Conservation (phyloP, 2,888 invertebrate species). For the Pandemis cinnamomeana region DNA sequence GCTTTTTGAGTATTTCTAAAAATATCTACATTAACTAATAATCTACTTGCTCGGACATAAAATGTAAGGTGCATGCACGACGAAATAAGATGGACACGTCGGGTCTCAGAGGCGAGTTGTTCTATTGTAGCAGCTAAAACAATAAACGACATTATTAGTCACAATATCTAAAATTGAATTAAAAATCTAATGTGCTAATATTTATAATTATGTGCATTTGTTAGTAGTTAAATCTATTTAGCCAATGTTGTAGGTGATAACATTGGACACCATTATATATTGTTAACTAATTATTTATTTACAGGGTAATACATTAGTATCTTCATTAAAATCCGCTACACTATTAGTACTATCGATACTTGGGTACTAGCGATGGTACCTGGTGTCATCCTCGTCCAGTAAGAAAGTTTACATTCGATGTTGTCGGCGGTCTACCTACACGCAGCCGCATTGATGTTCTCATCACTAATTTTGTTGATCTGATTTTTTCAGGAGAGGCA, state of each 20-base stretch:
- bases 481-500: no score
- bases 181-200: constrained; percentile 22
- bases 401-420: no score
- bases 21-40: constrained; percentile 38
- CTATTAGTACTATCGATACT: neutral
- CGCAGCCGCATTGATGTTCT: no score
- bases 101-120: constrained; percentile 89
- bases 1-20: constrained; percentile 19
- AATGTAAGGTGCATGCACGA: constrained; percentile 66
- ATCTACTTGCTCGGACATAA: constrained; percentile 36
- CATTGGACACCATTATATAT: neutral
- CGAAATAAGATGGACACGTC: constrained; percentile 64
- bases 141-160: constrained; percentile 66
- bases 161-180: constrained; percentile 44
- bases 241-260: neutral
- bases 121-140: constrained; percentile 92
- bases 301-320: neutral
- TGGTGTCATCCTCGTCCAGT: no score
- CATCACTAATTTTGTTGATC: no score
- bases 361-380: neutral
- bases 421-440: no score
- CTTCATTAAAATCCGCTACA: neutral
- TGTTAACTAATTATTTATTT: neutral
- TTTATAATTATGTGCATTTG: constrained; percentile 13
- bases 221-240: constrained; percentile 2